Evolutionary conservation across 2,797 vertebrate species (phyloP).

Genomic region (Pseudopleuronectes americanus): DNA sequence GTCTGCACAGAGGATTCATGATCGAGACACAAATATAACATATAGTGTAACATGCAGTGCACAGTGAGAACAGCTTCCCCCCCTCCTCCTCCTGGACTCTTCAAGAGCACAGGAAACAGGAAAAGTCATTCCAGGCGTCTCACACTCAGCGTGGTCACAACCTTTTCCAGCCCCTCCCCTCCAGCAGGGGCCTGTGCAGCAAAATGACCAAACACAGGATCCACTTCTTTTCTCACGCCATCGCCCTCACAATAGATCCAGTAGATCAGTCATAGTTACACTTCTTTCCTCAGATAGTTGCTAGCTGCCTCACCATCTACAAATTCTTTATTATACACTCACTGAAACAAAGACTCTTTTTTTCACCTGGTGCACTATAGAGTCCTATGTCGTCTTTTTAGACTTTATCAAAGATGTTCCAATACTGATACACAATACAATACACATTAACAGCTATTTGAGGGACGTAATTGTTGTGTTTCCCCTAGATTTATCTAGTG

Average conservation of each 20-base stretch:
- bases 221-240: neutral
- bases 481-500: too few relatives aligned
- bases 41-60: neutral
- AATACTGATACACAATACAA: too few relatives aligned
- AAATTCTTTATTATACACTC: too few relatives aligned
- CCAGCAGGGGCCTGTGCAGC: neutral
- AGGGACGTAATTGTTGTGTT: too few relatives aligned
- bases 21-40: neutral
- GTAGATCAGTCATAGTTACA: too few relatives aligned
- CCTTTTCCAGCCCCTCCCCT: neutral
- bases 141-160: neutral
- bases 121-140: neutral
- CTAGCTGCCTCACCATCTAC: too few relatives aligned
- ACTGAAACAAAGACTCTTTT: neutral
- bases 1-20: slow-evolving; percentile 19
- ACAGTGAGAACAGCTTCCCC: neutral
- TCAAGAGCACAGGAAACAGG: neutral
- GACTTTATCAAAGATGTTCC: too few relatives aligned
- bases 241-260: neutral
- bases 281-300: too few relatives aligned
- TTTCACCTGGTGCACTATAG: slow-evolving; percentile 5
- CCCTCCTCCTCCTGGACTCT: neutral
- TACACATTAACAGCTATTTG: too few relatives aligned
- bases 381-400: neutral
- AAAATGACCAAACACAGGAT: neutral